Evolutionary conservation across 2,797 vertebrate genomes (phyloP).

Genomic region (Thalassophryne amazonica): DNA sequence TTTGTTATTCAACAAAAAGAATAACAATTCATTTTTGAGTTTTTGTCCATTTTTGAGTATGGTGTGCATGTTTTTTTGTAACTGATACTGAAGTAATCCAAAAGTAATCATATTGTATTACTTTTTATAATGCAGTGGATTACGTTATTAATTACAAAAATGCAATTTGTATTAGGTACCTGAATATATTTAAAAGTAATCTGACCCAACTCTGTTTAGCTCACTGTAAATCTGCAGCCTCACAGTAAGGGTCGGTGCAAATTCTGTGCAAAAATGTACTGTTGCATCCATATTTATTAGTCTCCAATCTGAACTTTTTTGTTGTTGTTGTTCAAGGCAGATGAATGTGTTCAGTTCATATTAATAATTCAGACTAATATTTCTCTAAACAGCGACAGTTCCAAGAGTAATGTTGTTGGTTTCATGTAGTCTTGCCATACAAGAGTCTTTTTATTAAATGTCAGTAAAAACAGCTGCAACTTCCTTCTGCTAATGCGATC

Average conservation of each 20-base stretch:
- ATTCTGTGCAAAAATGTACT: background rate
- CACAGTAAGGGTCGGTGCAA: constrained; percentile 4
- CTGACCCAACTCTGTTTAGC: background rate
- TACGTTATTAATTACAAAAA: no score
- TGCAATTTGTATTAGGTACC: no score
- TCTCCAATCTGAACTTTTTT: background rate
- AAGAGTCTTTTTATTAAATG: background rate
- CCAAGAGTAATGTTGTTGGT: background rate
- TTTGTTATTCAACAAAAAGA: no score
- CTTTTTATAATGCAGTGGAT: no score
- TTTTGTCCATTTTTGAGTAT: no score
- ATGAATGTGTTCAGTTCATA: background rate
- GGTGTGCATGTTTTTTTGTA: no score
- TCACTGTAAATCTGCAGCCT: constrained; percentile 12
- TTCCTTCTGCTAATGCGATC: background rate
- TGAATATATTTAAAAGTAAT: no score
- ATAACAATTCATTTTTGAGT: no score
- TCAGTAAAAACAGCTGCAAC: background rate
- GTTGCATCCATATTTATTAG: constrained; percentile 14
- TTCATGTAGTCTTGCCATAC: no score
- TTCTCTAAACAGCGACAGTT: background rate
- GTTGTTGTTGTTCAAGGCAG: background rate
- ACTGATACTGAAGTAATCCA: no score
- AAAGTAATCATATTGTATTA: no score
- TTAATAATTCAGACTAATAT: no score